Evolutionary conservation across 2,113 vertebrate genomes (phyloP).

Genomic region (Malurus alboscapulatus): DNA sequence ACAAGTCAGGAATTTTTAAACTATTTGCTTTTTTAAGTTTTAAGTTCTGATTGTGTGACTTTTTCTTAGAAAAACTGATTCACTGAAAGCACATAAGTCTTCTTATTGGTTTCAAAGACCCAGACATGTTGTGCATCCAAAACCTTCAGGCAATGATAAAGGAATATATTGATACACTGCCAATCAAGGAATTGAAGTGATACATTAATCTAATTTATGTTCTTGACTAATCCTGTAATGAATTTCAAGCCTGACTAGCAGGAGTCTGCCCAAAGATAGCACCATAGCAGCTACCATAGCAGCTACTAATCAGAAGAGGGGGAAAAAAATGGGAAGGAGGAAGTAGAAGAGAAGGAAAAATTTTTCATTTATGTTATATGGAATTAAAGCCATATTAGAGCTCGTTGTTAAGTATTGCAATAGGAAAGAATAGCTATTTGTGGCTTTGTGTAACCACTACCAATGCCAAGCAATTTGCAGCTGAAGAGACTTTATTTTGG

Average conservation of each 20-base stretch:
- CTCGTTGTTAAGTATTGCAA: background rate
- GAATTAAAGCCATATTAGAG: background rate
- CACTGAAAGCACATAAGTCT: background rate
- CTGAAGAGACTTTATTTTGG: background rate
- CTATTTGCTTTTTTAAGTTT: background rate
- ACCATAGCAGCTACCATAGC: background rate
- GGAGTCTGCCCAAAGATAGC: background rate
- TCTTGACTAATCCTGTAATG: background rate
- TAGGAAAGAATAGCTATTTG: background rate
- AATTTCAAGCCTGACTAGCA: background rate
- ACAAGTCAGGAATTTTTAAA: background rate
- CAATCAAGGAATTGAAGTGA: background rate
- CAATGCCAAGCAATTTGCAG: background rate
- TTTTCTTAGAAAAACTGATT: background rate
- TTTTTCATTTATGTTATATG: background rate
- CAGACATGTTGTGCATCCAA: background rate
- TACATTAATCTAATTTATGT: background rate
- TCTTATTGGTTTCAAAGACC: background rate
- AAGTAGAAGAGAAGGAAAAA: background rate
- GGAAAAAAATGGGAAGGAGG: rapidly evolving
- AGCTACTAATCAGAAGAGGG: background rate
- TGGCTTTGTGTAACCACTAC: background rate
- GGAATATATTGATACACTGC: background rate
- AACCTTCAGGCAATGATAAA: background rate
- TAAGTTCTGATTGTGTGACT: background rate